Conservation (phyloP, 2,797 vertebrate genomes). For the Pelodytes ibericus region DNA sequence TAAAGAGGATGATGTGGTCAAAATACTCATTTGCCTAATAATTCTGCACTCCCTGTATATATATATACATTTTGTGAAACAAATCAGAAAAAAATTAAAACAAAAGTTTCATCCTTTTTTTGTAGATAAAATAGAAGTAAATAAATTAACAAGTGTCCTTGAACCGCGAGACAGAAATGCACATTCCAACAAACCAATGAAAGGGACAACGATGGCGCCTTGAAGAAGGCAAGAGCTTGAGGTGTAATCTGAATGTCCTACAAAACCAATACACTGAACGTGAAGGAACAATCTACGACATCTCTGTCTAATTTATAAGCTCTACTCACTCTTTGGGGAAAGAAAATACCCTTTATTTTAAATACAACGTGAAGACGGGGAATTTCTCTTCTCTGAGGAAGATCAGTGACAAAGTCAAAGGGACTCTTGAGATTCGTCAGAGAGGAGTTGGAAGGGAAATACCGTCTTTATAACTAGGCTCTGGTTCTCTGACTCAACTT, state of each 20-base stretch:
- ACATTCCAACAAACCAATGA: conserved; percentile 38
- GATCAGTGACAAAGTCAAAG: not conserved
- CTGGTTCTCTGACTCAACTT: too few species aligned
- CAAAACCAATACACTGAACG: conserved; percentile 16
- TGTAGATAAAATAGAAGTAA: conserved; percentile 19
- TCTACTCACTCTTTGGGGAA: not conserved
- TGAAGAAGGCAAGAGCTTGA: conserved; percentile 28
- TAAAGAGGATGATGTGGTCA: too few species aligned
- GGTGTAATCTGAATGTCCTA: not conserved
- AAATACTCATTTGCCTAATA: too few species aligned
- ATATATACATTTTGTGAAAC: too few species aligned
- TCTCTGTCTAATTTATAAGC: conserved; percentile 17
- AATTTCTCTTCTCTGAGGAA: conserved; percentile 13
- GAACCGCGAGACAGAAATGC: conserved; percentile 45
- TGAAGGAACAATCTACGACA: not conserved
- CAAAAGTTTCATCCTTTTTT: conserved; percentile 1
- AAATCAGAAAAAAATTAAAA: too few species aligned
- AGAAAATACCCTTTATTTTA: not conserved
- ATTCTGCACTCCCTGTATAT: too few species aligned
- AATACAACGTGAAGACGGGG: not conserved
- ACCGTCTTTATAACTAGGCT: not conserved
- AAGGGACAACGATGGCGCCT: conserved; percentile 46
- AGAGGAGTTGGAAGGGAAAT: not conserved
- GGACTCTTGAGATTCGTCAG: not conserved
- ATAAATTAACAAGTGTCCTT: conserved; percentile 33